phyloP scores from a whole-genome alignment of 2,113 vertebrate genomes.

The Apistogramma diplotaenia region DNA sequence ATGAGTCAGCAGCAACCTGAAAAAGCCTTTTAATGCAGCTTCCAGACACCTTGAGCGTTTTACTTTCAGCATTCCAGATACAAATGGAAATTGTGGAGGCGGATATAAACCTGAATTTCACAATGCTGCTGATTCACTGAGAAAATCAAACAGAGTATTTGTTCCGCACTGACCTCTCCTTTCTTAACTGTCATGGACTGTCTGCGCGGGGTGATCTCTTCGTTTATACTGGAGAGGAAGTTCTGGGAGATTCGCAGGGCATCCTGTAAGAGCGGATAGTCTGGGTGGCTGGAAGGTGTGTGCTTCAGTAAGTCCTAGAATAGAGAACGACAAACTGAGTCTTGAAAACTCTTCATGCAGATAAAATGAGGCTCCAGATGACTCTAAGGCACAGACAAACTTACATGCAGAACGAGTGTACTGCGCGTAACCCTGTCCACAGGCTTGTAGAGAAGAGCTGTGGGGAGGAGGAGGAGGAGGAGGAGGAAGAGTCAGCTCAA shows the following conservation, averaged over 20 bases:
- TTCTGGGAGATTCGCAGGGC: conserved; percentile 95
- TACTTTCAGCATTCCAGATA: conserved; percentile 20
- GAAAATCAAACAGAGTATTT: not conserved
- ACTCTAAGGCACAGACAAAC: conserved; percentile 48
- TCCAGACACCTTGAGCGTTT: conserved; percentile 49
- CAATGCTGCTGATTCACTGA: not conserved
- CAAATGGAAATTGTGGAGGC: not conserved
- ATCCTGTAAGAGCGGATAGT: conserved; percentile 85
- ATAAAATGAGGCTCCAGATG: not conserved
- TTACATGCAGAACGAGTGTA: conserved; percentile 94
- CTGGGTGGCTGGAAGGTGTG: conserved; percentile 87
- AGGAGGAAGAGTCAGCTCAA: conserved; percentile 33
- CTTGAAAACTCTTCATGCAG: not conserved
- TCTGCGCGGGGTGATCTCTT: conserved; percentile 91
- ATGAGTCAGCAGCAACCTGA: conserved; percentile 65
- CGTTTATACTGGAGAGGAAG: conserved; percentile 93
- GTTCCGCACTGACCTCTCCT: conserved; percentile 84
- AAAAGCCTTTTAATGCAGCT: conserved; percentile 49
- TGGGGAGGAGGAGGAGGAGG: conserved; percentile 23
- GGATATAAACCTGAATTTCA: not conserved
- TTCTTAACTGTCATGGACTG: conserved; percentile 95
- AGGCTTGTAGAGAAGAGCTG: conserved; percentile 97
- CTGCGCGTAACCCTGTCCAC: conserved; percentile 97
- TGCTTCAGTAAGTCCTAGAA: conserved; percentile 91
- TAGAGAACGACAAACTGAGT: not conserved